Evolutionary conservation across 2,888 invertebrate species (phyloP).

Genomic region (Athripsodes cinereus): DNA sequence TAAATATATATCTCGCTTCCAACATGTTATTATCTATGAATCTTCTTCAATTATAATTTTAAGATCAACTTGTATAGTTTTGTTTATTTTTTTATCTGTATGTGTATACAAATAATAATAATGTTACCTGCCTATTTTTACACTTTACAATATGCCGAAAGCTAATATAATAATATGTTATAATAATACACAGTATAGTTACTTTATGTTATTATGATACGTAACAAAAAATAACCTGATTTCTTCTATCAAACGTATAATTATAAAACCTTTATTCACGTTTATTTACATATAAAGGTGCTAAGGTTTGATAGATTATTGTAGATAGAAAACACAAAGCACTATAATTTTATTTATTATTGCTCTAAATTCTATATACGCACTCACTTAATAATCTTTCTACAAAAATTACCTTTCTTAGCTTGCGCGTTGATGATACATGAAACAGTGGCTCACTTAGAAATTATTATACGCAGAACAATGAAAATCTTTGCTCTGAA

Average conservation of each 20-base stretch:
- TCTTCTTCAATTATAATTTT: constrained; percentile 2
- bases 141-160: not conserved
- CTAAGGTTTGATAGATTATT: constrained; percentile 1
- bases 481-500: too few relatives aligned
- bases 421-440: too few relatives aligned
- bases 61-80: not conserved
- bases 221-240: not conserved
- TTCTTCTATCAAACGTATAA: not conserved
- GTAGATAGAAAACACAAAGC: not conserved
- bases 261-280: not conserved
- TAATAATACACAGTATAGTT: too few relatives aligned
- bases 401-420: too few relatives aligned
- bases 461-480: too few relatives aligned
- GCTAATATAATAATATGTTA: not conserved
- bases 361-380: not conserved
- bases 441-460: too few relatives aligned
- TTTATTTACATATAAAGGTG: constrained; percentile 2
- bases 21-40: not conserved
- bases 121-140: constrained; percentile 2
- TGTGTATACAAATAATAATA: not conserved
- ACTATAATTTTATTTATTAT: not conserved
- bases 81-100: not conserved
- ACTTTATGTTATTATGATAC: not conserved
- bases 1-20: not conserved
- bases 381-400: too few relatives aligned